Conservation (phyloP, 2,113 vertebrate genomes). For the Acanthochromis polyacanthus region DNA sequence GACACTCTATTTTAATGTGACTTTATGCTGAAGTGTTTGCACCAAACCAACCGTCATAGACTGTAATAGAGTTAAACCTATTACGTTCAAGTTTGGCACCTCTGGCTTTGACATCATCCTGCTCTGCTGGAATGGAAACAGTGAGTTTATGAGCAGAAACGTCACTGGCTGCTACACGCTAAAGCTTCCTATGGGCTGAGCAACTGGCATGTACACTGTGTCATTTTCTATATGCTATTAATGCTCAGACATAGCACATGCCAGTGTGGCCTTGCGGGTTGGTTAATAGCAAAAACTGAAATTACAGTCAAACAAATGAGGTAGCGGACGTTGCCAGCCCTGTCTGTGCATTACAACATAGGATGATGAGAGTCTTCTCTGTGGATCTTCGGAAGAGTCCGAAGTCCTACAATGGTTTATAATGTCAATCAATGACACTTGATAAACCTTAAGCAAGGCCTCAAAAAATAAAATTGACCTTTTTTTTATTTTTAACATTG, state of each 20-base stretch:
- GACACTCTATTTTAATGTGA: conserved; percentile 17
- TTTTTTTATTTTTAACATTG: conserved; percentile 4
- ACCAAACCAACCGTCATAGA: conserved; percentile 26
- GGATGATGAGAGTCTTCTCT: conserved; percentile 22
- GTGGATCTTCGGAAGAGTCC: no score
- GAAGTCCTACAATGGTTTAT: conserved; percentile 61
- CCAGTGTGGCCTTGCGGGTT: conserved; percentile 2
- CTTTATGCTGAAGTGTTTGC: conserved; percentile 16
- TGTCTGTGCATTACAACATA: conserved; percentile 21
- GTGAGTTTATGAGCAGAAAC: conserved; percentile 45
- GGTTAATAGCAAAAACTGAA: conserved; percentile 33
- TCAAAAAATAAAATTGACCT: conserved; percentile 7
- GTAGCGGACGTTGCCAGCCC: not conserved
- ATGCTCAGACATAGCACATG: conserved; percentile 17
- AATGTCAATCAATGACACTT: conserved; percentile 49
- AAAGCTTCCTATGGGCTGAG: conserved; percentile 37
- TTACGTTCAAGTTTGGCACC: conserved; percentile 52
- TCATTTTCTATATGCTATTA: conserved; percentile 41
- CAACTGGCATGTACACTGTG: conserved; percentile 13
- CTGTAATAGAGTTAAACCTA: conserved; percentile 30
- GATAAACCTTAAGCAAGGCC: conserved; percentile 33
- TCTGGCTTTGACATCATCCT: conserved; percentile 64
- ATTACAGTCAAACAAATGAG: conserved; percentile 17
- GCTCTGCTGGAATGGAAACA: conserved; percentile 64
- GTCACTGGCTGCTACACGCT: conserved; percentile 30